These are phyloP conservation scores for Hydropsyche betteni DNA, from an alignment of 2,888 invertebrate genomes.

Conservation along the genomic window DNA sequence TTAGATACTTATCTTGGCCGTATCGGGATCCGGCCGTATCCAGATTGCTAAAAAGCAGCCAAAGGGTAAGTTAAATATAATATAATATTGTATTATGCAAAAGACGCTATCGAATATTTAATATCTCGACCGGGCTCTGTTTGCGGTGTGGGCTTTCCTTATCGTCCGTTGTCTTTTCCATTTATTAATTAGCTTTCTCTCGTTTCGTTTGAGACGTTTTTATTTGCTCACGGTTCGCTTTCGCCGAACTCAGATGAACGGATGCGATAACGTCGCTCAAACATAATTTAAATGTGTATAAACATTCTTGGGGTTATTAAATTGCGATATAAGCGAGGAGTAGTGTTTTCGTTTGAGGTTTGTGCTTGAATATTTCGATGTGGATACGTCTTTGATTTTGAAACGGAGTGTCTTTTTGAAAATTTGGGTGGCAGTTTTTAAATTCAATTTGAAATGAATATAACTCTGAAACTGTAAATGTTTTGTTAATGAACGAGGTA, in stretches of 20 bases:
- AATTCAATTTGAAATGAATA: background rate
- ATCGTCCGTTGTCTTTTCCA: slow-evolving; percentile 23
- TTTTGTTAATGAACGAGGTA: too few relatives aligned
- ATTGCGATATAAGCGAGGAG: too few relatives aligned
- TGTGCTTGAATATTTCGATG: too few relatives aligned
- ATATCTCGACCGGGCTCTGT: background rate
- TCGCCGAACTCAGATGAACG: background rate
- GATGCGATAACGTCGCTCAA: slow-evolving; percentile 21
- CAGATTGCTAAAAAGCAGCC: background rate
- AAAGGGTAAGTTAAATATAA: background rate
- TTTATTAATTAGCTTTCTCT: slow-evolving; percentile 27
- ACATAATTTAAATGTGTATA: too few relatives aligned
- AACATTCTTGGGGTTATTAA: too few relatives aligned
- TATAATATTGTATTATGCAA: background rate
- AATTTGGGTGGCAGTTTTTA: too few relatives aligned
- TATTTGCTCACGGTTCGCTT: slow-evolving; percentile 8
- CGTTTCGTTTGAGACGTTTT: slow-evolving; percentile 12
- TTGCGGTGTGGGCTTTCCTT: background rate
- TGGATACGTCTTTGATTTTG: too few relatives aligned
- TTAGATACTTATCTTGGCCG: too few relatives aligned
- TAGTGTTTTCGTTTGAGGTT: too few relatives aligned
- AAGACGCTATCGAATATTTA: slow-evolving; percentile 16
- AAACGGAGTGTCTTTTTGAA: too few relatives aligned
- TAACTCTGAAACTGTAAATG: background rate
- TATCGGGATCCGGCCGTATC: background rate